Evolutionary conservation across 2,797 vertebrate genomes (phyloP), one percentile per base, ranked within the genome.

Genomic region (Labeo calbasu): DNA sequence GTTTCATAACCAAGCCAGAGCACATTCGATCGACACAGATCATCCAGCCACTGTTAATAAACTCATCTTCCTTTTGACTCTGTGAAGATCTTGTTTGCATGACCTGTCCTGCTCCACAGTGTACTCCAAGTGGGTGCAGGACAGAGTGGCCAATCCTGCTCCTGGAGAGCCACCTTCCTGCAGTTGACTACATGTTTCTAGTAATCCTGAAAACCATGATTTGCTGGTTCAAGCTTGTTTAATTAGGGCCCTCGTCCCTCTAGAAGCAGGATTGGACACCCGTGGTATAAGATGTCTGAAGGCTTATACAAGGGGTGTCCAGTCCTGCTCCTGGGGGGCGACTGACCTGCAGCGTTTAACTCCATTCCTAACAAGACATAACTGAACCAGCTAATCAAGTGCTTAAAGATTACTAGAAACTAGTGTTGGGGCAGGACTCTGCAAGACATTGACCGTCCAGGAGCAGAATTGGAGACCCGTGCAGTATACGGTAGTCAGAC

Each of bases 11-110:
- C 63, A n/a, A 25, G n/a, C 32, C 59, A 57, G 53, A 23, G 75
- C 61, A 59, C 40, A 68, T 53, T 55, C 77, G 77, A 77, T 59
- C 73, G n/a, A 23, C 66, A 84, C 69, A 59, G 59, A 40, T 77
- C 81, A 68, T 48, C 57, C 53, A 25, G 81, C 46, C 9, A 28
- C 53, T 75, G 15, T 40, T 77, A 43, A 69, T n/a, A 75, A 75
- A 84, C 75, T 50, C 68, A 14, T 69, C 25, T 36, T 14, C 14
- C 55, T 55, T 57, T 77, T 4, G 13, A 55, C 25, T n/a, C 21
- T 46, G n/a, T 23, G 32, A 73, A 57, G 50, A 1, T 76, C 10
- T 19, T 40, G n/a, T 76, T 55, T 68, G 28, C 14, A 36, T 77
- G 81, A 46, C 61, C 61, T 46, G 21, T 50, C 71, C 14, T 23